Percentiles rank a stretch among this genome's conserved stretches.
phyloP scores from a whole-genome alignment of 2,888 invertebrate genomes.

The Macaria notata region DNA sequence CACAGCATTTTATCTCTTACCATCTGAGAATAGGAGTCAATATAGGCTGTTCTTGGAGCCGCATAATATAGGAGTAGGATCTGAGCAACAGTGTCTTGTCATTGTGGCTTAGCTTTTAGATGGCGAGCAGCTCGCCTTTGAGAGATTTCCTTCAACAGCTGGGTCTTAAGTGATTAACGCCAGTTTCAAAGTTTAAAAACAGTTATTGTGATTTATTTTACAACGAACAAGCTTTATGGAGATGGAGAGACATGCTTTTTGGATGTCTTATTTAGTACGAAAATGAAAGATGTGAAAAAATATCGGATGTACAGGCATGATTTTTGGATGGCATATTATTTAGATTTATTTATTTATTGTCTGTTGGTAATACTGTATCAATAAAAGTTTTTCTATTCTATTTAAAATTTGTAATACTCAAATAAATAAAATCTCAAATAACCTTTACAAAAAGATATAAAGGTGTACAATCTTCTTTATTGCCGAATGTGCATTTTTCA shows the following conservation, averaged over 20 bases:
- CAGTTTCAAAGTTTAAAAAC: conserved; percentile 40
- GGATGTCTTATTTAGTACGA: background rate
- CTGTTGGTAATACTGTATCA: no score
- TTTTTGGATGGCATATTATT: no score
- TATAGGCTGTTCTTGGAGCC: background rate
- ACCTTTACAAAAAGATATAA: no score
- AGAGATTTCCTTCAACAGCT: conserved; percentile 63
- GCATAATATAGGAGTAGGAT: conserved; percentile 6
- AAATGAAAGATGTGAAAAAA: no score
- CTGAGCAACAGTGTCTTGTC: conserved; percentile 36
- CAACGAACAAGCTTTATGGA: no score
- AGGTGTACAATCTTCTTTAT: no score
- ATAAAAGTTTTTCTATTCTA: no score
- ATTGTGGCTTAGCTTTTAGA: conserved; percentile 45
- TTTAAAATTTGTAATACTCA: no score
- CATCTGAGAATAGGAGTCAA: conserved; percentile 20
- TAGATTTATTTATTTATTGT: no score
- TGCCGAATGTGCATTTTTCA: no score
- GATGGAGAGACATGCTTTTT: conserved; percentile 10
- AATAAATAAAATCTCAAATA: no score
- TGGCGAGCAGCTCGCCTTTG: conserved; percentile 41
- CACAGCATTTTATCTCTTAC: conserved; percentile 27
- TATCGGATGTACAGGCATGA: no score
- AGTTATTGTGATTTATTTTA: conserved; percentile 29
- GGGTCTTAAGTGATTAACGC: conserved; percentile 63